A percentile compares a stretch with the other conserved stretches of the same genome.
Conservation (phyloP, 2,888 invertebrate genomes). For the Leptura quadrifasciata region DNA sequence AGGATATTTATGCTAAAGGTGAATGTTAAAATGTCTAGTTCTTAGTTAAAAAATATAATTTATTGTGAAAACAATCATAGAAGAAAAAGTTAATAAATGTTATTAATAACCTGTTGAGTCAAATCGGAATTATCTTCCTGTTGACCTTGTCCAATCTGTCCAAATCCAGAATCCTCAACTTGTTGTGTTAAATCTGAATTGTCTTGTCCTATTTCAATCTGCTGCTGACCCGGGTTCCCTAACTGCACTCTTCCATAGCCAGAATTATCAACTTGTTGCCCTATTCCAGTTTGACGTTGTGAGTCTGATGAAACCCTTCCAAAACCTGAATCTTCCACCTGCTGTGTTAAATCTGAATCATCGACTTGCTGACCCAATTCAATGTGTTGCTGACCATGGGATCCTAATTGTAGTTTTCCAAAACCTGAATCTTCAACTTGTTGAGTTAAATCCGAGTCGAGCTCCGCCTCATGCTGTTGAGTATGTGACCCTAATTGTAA, state of each 20-base stretch:
- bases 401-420: constrained; percentile 49
- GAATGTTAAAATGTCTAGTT: not conserved
- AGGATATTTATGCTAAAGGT: not conserved
- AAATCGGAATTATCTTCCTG: constrained; percentile 49
- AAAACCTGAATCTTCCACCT: constrained; percentile 39
- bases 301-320: constrained; percentile 5
- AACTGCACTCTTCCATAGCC: constrained; percentile 12
- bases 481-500: not conserved
- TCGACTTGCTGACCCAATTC: constrained; percentile 58
- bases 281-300: constrained; percentile 33
- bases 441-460: constrained; percentile 49
- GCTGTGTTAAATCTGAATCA: constrained; percentile 36
- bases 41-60: not conserved
- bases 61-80: not conserved
- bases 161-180: constrained; percentile 44
- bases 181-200: constrained; percentile 58
- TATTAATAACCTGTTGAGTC: constrained; percentile 9
- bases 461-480: not conserved
- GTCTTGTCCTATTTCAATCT: constrained; percentile 48
- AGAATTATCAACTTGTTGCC: constrained; percentile 56
- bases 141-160: constrained; percentile 23
- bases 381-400: constrained; percentile 44
- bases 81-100: not conserved
- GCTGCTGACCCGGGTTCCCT: constrained; percentile 10
- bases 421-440: constrained; percentile 48